Percentiles rank a stretch among this genome's conserved stretches.
Evolutionary conservation across 2,797 vertebrate genomes (phyloP).

Genomic region (Sebastolobus altivelis): DNA sequence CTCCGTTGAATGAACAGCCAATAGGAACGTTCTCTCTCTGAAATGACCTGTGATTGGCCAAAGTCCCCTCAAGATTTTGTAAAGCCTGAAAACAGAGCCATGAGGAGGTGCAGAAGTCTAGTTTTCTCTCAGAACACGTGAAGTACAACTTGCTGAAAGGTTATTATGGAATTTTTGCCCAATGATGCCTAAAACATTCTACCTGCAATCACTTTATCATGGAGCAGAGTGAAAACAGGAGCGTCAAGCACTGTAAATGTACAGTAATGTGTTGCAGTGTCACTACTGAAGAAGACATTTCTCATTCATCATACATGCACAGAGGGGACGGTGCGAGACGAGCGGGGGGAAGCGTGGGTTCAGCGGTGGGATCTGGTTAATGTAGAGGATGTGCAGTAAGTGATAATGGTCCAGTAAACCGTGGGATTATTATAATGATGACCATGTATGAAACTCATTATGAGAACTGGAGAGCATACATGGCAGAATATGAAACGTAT

Average conservation of each 20-base stretch:
- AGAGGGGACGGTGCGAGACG: not conserved
- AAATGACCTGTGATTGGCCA: too few species aligned
- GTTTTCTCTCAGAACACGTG: too few species aligned
- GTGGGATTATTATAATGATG: conserved; percentile 13
- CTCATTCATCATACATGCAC: not conserved
- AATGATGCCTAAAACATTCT: too few species aligned
- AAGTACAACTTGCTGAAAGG: too few species aligned
- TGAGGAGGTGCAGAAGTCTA: too few species aligned
- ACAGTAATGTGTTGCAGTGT: conserved; percentile 7
- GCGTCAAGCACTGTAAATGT: conserved; percentile 13
- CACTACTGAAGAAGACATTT: not conserved
- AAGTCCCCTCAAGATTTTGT: too few species aligned
- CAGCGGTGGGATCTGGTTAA: not conserved
- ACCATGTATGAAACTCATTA: conserved; percentile 28
- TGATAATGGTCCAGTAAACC: conserved; percentile 5
- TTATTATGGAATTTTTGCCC: too few species aligned
- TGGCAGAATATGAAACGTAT: not conserved
- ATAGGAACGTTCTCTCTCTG: too few species aligned
- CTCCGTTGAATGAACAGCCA: too few species aligned
- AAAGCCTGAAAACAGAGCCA: too few species aligned
- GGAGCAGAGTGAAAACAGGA: not conserved
- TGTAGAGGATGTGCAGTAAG: not conserved
- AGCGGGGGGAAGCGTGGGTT: not conserved
- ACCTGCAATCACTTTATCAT: too few species aligned
- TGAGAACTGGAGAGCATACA: not conserved